A percentile compares a stretch with the other conserved stretches of the same genome.
phyloP scores from a whole-genome alignment of 2,888 invertebrate species.

The Colostygia pectinataria region DNA sequence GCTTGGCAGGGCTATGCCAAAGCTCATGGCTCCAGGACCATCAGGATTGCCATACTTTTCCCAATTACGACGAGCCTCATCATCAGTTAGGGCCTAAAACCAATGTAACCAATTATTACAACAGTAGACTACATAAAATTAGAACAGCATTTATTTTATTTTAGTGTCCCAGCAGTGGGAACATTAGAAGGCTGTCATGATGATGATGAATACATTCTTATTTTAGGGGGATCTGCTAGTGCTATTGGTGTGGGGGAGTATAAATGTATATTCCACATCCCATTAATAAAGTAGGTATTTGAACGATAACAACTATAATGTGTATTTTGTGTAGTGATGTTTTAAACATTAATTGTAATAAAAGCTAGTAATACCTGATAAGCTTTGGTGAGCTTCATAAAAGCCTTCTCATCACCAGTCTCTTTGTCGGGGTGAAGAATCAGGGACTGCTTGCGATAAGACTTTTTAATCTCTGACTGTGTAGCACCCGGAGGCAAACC shows the following conservation, averaged over 20 bases:
- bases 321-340: too few species aligned
- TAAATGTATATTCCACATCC: too few species aligned
- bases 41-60: conserved; percentile 99
- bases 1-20: conserved; percentile 99
- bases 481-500: conserved; percentile 94
- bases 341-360: background rate
- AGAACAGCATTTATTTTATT: too few species aligned
- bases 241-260: too few species aligned
- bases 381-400: conserved; percentile 98
- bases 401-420: conserved; percentile 97
- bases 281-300: too few species aligned
- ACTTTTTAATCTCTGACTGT: conserved; percentile 95
- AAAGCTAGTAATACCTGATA: conserved; percentile 85
- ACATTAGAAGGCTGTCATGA: too few species aligned
- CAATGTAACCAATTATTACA: conserved; percentile 1
- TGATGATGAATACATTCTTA: too few species aligned
- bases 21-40: conserved; percentile 99
- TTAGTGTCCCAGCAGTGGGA: too few species aligned
- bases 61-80: conserved; percentile 98
- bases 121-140: background rate
- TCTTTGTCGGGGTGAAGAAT: conserved; percentile 99
- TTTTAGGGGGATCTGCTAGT: too few species aligned
- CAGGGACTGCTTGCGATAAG: conserved; percentile 96
- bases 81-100: conserved; percentile 95
- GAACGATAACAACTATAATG: too few species aligned